Conservation (phyloP, 2,113 vertebrate genomes). For the Mesitornis unicolor region DNA sequence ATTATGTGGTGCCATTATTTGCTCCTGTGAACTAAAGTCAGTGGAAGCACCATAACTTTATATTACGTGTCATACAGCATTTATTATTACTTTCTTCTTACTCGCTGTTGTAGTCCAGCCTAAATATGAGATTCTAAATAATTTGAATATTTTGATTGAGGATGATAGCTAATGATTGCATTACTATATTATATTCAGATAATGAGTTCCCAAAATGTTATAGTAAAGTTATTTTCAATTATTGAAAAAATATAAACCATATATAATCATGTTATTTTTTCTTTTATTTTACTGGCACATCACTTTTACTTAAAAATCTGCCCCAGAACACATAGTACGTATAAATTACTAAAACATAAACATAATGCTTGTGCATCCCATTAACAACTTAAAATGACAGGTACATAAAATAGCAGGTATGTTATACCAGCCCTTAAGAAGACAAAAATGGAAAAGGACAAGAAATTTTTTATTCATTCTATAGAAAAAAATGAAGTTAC, state of each 20-base stretch:
- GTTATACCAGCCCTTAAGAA: not conserved
- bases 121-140: not conserved
- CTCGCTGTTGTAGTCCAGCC: not conserved
- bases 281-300: not conserved
- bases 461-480: not conserved
- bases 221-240: not conserved
- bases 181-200: not conserved
- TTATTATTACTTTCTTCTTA: not conserved
- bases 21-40: not conserved
- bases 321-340: not conserved
- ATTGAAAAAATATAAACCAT: not conserved
- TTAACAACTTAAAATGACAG: not conserved
- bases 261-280: not conserved
- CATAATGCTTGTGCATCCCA: not conserved
- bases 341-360: not conserved
- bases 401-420: not conserved
- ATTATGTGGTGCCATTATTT: not conserved
- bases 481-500: not conserved
- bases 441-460: not conserved
- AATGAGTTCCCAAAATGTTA: not conserved
- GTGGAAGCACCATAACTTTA: not conserved
- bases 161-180: not conserved
- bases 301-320: not conserved
- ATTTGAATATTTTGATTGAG: not conserved
- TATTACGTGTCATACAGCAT: not conserved